Evolutionary conservation across 2,113 vertebrate species (phyloP), one percentile per base, ranked within the genome.

Genomic region (Rhodinocichla rosea): DNA sequence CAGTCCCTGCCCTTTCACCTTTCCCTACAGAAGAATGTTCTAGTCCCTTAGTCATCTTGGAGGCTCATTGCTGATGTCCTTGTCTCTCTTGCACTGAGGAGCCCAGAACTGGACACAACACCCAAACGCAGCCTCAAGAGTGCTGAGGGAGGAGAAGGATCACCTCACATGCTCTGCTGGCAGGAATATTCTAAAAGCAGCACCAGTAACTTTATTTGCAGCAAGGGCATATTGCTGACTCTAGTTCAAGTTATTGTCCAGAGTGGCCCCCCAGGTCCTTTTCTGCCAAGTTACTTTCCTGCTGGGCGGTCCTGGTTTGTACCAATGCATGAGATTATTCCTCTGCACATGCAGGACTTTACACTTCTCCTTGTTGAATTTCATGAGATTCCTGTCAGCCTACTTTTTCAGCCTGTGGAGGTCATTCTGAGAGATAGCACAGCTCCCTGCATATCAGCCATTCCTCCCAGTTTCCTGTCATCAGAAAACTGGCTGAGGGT

Each of bases 221-320:
- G 4, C 4, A 15, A 32, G 17, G 30, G 3, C 11, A 64, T 9
- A 15, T 44, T 63, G 5, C 11, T 80, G 63, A 32, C 23, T 84
- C 20, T 27, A 21, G 18, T 42, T 47, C 7, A 47, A 44, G 24
- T 11, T 65, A 6, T 4, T 55, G 23, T 47, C 27, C 47, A 84
- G 3, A 0, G 5, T 6, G 15, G 33, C 2, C 1, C 4, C 4
- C 7, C 4, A 77, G 5, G 6, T 39, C 9, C 9, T 74, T 74
- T 69, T 65, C 40, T 73, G 32, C 2, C 15, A 47, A 81, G 32
- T 5, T 68, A 2, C 10, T 55, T 79, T 75, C 35, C 13, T 22
- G 5, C 5, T 75, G 19, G 2, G 12, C 35, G 14, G 9, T 22
- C 5, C 3, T 28, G 10, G 42, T 40, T 44, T 81, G 27, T 13